Evolutionary conservation across 2,888 invertebrate species (phyloP).

Genomic region (Heliconius charithonia): DNA sequence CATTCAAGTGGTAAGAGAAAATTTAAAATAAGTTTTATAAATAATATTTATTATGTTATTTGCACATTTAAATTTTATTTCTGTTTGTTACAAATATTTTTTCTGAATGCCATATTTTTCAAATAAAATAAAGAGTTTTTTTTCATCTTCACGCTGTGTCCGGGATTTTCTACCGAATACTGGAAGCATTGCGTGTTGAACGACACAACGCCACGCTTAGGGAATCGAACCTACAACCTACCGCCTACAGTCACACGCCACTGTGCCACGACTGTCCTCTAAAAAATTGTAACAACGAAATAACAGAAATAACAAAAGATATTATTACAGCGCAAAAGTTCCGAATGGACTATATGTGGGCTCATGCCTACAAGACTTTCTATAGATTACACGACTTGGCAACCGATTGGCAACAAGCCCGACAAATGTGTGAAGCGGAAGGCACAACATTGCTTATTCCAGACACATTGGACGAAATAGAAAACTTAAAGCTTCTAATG

Average conservation of each 20-base stretch:
- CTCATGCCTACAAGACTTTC: slow-evolving; percentile 58
- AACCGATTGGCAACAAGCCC: slow-evolving; percentile 60
- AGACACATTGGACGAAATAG: slow-evolving; percentile 59
- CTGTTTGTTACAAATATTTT: background rate
- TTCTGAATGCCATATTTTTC: background rate
- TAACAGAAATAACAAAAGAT: background rate
- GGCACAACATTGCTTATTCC: slow-evolving; percentile 60
- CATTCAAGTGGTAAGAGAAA: slow-evolving; percentile 32
- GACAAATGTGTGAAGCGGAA: slow-evolving; percentile 62
- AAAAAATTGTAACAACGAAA: background rate
- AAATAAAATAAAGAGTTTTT: background rate
- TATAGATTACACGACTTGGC: slow-evolving; percentile 62
- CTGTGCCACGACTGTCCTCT: no score
- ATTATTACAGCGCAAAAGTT: slow-evolving; percentile 58
- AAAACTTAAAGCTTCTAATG: slow-evolving; percentile 61
- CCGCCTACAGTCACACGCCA: no score
- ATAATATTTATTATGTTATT: background rate
- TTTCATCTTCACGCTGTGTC: no score
- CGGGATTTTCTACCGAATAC: no score
- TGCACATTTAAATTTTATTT: background rate
- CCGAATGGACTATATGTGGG: slow-evolving; percentile 64
- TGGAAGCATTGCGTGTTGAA: no score
- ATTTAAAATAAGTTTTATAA: background rate
- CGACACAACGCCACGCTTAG: no score
- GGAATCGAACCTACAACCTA: no score